Evolutionary conservation across 2,888 invertebrate species (phyloP), one percentile per base, ranked within the genome.

Genomic region (Eurois occulta): DNA sequence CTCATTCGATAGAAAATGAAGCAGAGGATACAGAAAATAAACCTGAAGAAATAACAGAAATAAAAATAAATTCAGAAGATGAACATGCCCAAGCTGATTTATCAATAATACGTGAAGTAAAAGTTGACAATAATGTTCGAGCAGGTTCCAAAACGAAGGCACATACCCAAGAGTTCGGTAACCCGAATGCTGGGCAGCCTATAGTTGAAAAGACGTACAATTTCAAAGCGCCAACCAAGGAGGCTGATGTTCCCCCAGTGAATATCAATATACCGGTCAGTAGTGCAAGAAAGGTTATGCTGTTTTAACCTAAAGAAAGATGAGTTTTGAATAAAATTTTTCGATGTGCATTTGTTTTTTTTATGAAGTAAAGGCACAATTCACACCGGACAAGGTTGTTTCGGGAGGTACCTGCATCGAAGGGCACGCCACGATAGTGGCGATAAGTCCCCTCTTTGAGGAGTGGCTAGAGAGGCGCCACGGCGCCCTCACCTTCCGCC

Each of bases 191-290:
- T 2, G 78, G 78, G 16, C 24, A 52, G 11, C 78, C 78, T 21
- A 71, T 78, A 7, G 78, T 78, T 52, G 71, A 35, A 52, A 78
- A 77, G 35, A 78, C 77, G 1, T 78, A 78, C 43, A 78, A 78
- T 55, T 78, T 78, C 16, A 6, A 78, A 46, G 38, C 24, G 3
- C 28, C 52, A 16, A 16, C 3, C 16, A 71, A 18, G 0, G 62
- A 62, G 16, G 6, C 41, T 1, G 16, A 1, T 5, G 13, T 0
- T 1, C 18, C 0, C 7, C 4, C 62, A 16, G 5, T 11, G 28
- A 11, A 35, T 38, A 52, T 71, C 24, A 7, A 71, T 16, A 4
- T 46, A 11, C 71, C 77, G 1, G 64, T 16, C 16, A 10, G 28
- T 5, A 77, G 78, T 24, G 78, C 78, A 18, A 77, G 78, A 6